Percentiles rank a stretch among this genome's conserved stretches.
Evolutionary conservation across 2,797 vertebrate species (phyloP).

Genomic region (Bryconaethiops microstoma): DNA sequence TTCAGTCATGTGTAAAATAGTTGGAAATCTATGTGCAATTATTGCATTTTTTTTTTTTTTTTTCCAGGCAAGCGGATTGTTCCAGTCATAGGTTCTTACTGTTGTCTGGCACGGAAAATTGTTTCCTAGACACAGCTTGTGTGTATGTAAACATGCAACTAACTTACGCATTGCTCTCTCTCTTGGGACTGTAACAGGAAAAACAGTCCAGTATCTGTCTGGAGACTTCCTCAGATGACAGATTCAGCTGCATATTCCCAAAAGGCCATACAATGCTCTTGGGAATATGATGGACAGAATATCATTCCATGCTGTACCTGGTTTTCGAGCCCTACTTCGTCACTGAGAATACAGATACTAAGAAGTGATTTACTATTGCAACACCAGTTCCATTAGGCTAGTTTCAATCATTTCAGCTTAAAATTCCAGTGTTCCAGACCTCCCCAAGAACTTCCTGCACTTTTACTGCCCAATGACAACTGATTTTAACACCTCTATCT

Average conservation of each 20-base stretch:
- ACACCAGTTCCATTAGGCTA: neutral
- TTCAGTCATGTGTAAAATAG: neutral
- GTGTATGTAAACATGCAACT: neutral
- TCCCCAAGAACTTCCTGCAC: neutral
- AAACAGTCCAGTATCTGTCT: neutral
- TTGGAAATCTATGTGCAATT: neutral
- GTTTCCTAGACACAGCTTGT: neutral
- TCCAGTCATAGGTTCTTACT: neutral
- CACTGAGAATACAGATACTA: neutral
- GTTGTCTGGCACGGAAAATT: neutral
- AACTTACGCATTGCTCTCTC: neutral
- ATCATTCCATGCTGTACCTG: neutral
- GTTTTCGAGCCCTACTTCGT: neutral
- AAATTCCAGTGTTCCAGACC: neutral
- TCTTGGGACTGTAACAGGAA: slow-evolving; percentile 9
- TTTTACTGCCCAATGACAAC: neutral
- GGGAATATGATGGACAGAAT: neutral
- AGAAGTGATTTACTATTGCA: neutral
- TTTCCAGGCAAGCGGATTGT: neutral
- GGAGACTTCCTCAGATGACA: neutral
- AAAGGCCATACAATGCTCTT: neutral
- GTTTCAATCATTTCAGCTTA: neutral
- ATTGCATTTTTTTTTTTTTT: neutral
- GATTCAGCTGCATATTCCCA: neutral
- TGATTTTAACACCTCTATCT: neutral